Percentiles rank a stretch among this genome's conserved stretches.
phyloP scores from a whole-genome alignment of 2,888 invertebrate genomes.

The Drosophila paracracens region DNA sequence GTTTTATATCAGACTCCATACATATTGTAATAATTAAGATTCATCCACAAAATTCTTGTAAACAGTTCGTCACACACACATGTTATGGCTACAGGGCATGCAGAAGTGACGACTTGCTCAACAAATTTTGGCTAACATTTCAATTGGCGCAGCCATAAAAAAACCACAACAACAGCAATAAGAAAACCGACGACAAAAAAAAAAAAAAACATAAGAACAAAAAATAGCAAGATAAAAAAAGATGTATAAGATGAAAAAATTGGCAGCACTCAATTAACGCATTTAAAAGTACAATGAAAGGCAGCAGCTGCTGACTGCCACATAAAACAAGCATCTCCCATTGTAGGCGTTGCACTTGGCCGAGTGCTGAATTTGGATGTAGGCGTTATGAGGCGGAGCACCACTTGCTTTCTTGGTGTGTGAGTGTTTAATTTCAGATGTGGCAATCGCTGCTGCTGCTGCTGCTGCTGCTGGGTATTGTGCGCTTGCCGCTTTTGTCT shows the following conservation, averaged over 20 bases:
- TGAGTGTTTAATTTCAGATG: slow-evolving; percentile 65
- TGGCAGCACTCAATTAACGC: slow-evolving; percentile 78
- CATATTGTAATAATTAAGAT: neutral
- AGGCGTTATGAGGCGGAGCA: slow-evolving; percentile 1
- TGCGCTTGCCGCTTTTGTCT: slow-evolving; percentile 68
- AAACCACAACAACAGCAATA: slow-evolving; percentile 14
- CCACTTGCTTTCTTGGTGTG: slow-evolving; percentile 8
- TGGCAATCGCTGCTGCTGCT: slow-evolving; percentile 34
- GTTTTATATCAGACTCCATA: neutral
- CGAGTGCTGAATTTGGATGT: slow-evolving; percentile 36
- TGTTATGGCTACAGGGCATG: slow-evolving; percentile 3
- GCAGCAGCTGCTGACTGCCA: slow-evolving; percentile 32
- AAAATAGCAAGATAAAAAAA: slow-evolving; percentile 4
- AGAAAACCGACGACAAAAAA: slow-evolving; percentile 38
- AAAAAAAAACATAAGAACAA: neutral
- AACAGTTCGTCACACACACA: neutral
- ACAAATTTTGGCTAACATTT: slow-evolving; percentile 42
- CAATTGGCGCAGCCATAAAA: slow-evolving; percentile 52
- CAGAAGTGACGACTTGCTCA: slow-evolving; percentile 10
- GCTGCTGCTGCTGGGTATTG: slow-evolving; percentile 46
- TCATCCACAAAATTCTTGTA: neutral
- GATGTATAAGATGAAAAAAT: slow-evolving; percentile 47
- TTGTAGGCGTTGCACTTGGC: slow-evolving; percentile 53
- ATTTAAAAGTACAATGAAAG: slow-evolving; percentile 70
- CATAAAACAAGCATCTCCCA: neutral